Evolutionary conservation across 2,797 vertebrate species (phyloP).

Genomic region (Harpagifer antarcticus): DNA sequence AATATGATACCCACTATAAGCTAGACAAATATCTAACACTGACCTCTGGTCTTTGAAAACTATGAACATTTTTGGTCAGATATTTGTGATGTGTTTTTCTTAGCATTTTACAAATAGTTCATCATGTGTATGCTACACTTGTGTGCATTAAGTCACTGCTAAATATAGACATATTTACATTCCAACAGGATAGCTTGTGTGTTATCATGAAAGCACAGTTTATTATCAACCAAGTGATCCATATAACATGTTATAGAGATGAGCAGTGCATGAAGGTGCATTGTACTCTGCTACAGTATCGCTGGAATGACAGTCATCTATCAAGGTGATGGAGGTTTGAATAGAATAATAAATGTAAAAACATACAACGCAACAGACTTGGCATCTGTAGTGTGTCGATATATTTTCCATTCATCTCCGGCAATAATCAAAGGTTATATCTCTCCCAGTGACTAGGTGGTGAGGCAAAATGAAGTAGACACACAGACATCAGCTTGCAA

Average conservation of each 20-base stretch:
- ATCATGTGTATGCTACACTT: background rate
- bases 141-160: background rate
- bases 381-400: slow-evolving; percentile 19
- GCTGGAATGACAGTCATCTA: slow-evolving; percentile 69
- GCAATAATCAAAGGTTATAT: slow-evolving; percentile 51
- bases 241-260: background rate
- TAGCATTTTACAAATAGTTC: background rate
- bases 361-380: slow-evolving; percentile 29
- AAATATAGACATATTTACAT: slow-evolving; percentile 11
- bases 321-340: slow-evolving; percentile 67
- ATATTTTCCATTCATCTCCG: slow-evolving; percentile 50
- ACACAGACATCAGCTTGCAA: slow-evolving; percentile 22
- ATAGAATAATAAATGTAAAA: slow-evolving; percentile 72
- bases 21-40: background rate
- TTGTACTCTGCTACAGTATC: slow-evolving; percentile 23
- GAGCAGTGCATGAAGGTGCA: slow-evolving; percentile 2
- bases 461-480: slow-evolving; percentile 21
- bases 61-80: background rate
- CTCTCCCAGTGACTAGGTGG: slow-evolving; percentile 23
- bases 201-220: slow-evolving; percentile 31
- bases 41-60: background rate
- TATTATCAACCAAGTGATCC: slow-evolving; percentile 13
- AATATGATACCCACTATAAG: background rate
- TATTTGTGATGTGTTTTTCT: background rate
- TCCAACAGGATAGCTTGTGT: background rate